These are phyloP conservation scores for Trachops cirrhosus DNA, from an alignment of 2,797 vertebrate genomes.

Conservation along the genomic window DNA sequence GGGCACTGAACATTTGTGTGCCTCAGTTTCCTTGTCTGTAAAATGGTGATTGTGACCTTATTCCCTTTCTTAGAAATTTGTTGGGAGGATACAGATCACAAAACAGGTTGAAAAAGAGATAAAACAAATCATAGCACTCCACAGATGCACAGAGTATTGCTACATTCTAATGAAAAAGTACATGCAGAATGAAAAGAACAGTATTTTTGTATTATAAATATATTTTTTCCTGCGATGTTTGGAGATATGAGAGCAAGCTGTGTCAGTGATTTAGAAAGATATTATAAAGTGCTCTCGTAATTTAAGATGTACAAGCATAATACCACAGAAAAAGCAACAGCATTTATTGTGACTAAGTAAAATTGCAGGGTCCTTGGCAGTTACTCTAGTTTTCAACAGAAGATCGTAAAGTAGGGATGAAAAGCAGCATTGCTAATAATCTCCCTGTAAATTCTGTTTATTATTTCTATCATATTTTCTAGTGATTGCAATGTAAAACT, in stretches of 20 bases:
- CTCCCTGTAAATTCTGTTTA: slow-evolving; percentile 19
- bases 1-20: not conserved
- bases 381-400: slow-evolving; percentile 26
- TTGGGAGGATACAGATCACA: not conserved
- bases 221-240: not conserved
- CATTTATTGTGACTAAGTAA: slow-evolving; percentile 1
- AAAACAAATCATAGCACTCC: not conserved
- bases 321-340: not conserved
- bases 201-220: not conserved
- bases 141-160: not conserved
- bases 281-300: slow-evolving; percentile 19
- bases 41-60: not conserved
- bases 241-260: not conserved
- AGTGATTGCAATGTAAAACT: slow-evolving; percentile 36
- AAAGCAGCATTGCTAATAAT: slow-evolving; percentile 9
- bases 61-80: not conserved
- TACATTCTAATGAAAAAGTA: not conserved
- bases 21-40: not conserved
- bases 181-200: not conserved
- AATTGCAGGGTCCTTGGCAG: not conserved
- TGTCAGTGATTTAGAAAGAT: not conserved
- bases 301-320: not conserved
- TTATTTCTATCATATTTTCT: slow-evolving; percentile 32
- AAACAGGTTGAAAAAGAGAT: not conserved
- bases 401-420: slow-evolving; percentile 21